Conservation (phyloP, 2,797 vertebrate species). For the Clamator glandarius region DNA sequence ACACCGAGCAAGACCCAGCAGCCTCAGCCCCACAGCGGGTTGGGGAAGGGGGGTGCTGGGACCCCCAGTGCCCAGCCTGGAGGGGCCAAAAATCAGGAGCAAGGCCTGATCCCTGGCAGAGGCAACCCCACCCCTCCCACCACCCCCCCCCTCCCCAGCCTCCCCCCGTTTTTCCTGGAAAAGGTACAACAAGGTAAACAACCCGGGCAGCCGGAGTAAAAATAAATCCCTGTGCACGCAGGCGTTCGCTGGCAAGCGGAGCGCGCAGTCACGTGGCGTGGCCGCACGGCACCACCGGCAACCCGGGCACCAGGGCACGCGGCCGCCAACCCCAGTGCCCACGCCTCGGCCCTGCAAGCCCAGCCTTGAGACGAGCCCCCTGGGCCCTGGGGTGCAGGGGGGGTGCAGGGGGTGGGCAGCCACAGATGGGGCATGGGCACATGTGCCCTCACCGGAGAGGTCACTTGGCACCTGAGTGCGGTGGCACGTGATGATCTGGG, state of each 20-base stretch:
- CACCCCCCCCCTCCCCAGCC: background rate
- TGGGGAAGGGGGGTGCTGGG: background rate
- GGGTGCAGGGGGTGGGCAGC: no score
- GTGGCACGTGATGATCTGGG: background rate
- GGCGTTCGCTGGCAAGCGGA: background rate
- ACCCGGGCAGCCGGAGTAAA: constrained; percentile 30
- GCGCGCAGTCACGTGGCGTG: background rate
- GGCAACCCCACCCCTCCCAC: background rate
- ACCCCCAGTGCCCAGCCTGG: background rate
- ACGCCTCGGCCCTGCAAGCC: background rate
- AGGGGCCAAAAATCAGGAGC: background rate
- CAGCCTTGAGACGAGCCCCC: background rate
- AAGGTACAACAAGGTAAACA: constrained; percentile 51
- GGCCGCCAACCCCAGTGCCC: background rate
- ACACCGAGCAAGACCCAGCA: background rate
- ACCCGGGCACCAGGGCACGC: constrained; percentile 1
- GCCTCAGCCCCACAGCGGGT: no score
- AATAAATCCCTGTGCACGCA: constrained; percentile 39
- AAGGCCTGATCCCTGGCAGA: background rate
- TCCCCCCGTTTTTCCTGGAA: constrained; percentile 16
- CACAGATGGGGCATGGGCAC: no score
- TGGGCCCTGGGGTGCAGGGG: background rate
- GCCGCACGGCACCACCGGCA: background rate
- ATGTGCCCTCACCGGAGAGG: background rate
- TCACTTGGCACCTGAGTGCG: background rate